Conservation (phyloP, 2,888 invertebrate species). For the Cepaea hortensis region DNA sequence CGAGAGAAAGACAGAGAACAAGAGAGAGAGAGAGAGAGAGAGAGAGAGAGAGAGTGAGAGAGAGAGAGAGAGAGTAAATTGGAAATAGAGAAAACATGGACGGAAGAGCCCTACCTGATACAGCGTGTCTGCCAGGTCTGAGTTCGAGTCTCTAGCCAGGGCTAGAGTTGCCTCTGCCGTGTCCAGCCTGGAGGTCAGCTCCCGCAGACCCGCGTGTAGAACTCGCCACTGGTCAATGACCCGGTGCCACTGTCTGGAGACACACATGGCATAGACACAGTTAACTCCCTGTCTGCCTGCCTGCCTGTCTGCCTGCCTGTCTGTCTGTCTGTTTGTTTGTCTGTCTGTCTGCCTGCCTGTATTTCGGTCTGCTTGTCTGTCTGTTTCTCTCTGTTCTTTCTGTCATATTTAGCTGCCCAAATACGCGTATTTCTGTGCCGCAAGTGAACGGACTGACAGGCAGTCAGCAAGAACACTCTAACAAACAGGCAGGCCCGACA, state of each 20-base stretch:
- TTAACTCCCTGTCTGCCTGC: too few species aligned
- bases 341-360: too few species aligned
- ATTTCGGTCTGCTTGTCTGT: too few species aligned
- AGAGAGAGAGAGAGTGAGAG: not conserved
- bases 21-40: not conserved
- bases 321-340: too few species aligned
- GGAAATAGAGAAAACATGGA: not conserved
- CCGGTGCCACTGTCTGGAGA: constrained; percentile 61
- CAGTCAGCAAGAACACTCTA: too few species aligned
- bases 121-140: constrained; percentile 32
- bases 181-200: constrained; percentile 81
- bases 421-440: too few species aligned
- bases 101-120: constrained; percentile 39
- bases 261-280: not conserved
- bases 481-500: too few species aligned
- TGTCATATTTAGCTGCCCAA: too few species aligned
- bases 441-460: too few species aligned
- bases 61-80: not conserved
- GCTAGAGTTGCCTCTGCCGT: constrained; percentile 79
- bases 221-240: constrained; percentile 81
- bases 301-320: too few species aligned
- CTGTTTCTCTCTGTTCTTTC: too few species aligned
- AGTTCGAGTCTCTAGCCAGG: constrained; percentile 52
- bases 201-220: constrained; percentile 81
- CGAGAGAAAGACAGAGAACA: constrained; percentile 19